Base-by-base conservation (phyloP, 2,888 invertebrate genomes). In the Diaperis boleti region DNA sequence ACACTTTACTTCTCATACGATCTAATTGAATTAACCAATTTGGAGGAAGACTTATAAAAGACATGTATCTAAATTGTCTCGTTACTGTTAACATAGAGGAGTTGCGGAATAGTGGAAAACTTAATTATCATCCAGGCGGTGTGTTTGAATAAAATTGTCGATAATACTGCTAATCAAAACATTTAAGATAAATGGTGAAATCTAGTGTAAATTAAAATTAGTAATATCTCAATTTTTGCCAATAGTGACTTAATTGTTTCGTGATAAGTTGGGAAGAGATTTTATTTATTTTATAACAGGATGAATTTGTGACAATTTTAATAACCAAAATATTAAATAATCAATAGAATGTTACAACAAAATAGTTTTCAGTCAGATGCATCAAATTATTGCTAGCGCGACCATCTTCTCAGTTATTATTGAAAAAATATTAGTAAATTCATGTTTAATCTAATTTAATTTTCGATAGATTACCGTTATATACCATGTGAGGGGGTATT, bases 1-100 rank as follows among this genome's bases (percentile, higher is more conserved):
- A 59, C 50, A 59, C 59, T 60, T 60, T 59, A 42, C 52, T 52
- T 35, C 52, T 52, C 52, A 31, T 47, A 33, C 50, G 35, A 45
- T 29, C 22, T 56, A 59, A 59, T 59, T 49, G 39, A 29, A 17
- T 59, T 59, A 49, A 39, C 29, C 49, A 49, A 59, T 59, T 39
- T 35, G 11, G 55, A 20, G 29, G 39, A 15, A 42, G 44, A 42
- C 33, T 55, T 31, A 42, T 13, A 33, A 55, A 54, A 15, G 41
- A 42, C 10, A 8, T 15, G 7, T 37, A 11, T 11, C 18, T 33
- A 17, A 18, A 17, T 37, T 20, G 22, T 31, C n/a, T 18, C 18
- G 31, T 18, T 49, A 26, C n/a, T n/a, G 7, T 44, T 17, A 11
- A 20, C n/a, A 5, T 26, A 3, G n/a, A n/a, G n/a, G n/a, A n/a